Evolutionary conservation across 2,113 vertebrate genomes (phyloP).

Genomic region (Conger conger): DNA sequence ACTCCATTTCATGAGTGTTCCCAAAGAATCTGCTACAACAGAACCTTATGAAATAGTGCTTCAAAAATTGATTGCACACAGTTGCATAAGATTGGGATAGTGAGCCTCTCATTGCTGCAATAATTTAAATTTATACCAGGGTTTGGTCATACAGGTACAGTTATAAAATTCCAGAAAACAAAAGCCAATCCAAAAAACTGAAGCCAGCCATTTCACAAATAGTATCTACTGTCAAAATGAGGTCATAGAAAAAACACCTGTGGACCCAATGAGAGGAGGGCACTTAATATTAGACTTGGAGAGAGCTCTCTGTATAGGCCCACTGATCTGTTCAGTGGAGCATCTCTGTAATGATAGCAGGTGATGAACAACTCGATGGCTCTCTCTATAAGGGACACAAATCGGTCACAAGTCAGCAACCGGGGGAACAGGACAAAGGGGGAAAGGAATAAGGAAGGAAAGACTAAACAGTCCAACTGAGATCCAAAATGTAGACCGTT

Average conservation of each 20-base stretch:
- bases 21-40: neutral
- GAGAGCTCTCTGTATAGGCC: slow-evolving; percentile 36
- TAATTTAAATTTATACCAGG: neutral
- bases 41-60: neutral
- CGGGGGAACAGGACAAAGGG: slow-evolving; percentile 61
- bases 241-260: neutral
- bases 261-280: neutral
- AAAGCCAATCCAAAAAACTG: neutral
- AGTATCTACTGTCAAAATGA: neutral
- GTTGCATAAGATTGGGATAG: neutral
- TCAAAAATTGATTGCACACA: neutral
- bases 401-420: slow-evolving; percentile 60
- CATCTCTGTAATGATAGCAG: slow-evolving; percentile 68
- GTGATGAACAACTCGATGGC: slow-evolving; percentile 66
- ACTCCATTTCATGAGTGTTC: neutral
- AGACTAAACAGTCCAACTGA: neutral
- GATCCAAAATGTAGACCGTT: neutral
- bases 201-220: neutral
- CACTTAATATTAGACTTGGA: neutral
- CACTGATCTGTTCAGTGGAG: slow-evolving; percentile 67
- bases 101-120: neutral
- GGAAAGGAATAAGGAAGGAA: neutral
- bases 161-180: neutral
- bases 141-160: neutral
- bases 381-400: slow-evolving; percentile 54